phyloP scores from a whole-genome alignment of 2,113 vertebrate species.

The Grantiella picta region DNA sequence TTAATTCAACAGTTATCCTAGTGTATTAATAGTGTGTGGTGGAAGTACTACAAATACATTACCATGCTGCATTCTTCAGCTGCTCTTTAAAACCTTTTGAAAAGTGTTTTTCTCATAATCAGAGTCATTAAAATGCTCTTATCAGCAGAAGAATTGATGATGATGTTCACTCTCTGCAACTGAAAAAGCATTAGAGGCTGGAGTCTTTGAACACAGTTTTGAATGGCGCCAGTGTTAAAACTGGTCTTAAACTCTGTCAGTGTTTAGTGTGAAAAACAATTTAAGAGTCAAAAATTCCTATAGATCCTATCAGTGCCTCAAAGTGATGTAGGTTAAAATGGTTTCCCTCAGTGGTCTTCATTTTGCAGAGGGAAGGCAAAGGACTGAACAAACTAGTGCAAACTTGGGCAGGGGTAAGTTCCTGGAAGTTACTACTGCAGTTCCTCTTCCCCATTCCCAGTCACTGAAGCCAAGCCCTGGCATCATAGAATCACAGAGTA shows the following conservation, averaged over 20 bases:
- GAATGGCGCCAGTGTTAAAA: background rate
- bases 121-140: slow-evolving; percentile 8
- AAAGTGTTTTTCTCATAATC: background rate
- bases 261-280: background rate
- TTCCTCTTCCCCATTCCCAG: background rate
- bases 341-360: background rate
- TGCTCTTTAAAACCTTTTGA: background rate
- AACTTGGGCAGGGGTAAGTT: background rate
- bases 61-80: background rate
- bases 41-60: background rate
- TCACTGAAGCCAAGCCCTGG: background rate
- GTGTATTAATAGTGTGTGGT: background rate
- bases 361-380: background rate
- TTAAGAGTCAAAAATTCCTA: background rate
- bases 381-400: background rate
- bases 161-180: background rate
- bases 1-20: background rate
- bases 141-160: background rate
- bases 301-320: background rate
- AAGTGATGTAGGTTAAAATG: background rate
- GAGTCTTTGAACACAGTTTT: background rate
- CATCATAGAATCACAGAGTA: background rate
- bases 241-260: background rate
- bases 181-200: background rate
- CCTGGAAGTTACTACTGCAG: background rate